A percentile compares a stretch with the other conserved stretches of the same genome.
phyloP scores from a whole-genome alignment of 2,797 vertebrate species.

The Valencia hispanica region DNA sequence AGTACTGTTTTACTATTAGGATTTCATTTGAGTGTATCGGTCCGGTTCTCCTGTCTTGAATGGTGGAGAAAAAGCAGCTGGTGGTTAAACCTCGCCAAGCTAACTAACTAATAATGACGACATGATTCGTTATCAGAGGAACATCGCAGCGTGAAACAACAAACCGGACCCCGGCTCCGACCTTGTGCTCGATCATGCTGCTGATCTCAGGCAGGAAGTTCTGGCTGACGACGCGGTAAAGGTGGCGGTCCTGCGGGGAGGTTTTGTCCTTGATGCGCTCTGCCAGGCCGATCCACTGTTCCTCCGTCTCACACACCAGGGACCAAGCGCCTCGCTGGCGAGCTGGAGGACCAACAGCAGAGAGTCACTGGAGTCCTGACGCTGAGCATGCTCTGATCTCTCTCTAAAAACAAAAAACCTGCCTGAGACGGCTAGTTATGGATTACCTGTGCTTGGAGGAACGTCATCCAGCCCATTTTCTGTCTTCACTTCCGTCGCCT shows the following conservation, averaged over 20 bases:
- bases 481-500: constrained; percentile 51
- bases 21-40: no score
- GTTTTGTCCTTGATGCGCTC: constrained; percentile 93
- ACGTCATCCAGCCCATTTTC: constrained; percentile 64
- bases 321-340: constrained; percentile 85
- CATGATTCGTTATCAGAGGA: no score
- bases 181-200: constrained; percentile 98
- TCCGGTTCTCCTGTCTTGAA: no score
- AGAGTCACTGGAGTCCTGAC: neutral
- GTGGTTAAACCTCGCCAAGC: no score
- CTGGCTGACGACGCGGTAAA: constrained; percentile 94
- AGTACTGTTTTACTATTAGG: no score
- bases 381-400: no score
- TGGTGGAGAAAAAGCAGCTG: no score
- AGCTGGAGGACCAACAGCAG: constrained; percentile 47
- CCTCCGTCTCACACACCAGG: constrained; percentile 93
- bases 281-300: constrained; percentile 92
- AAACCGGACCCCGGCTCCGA: constrained; percentile 74
- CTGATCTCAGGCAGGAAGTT: constrained; percentile 98
- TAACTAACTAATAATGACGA: no score
- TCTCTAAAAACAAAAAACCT: no score
- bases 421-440: no score
- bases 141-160: no score
- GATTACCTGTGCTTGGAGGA: constrained; percentile 59
- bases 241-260: constrained; percentile 92